Evolutionary conservation across 2,888 invertebrate genomes (phyloP).

Genomic region (Smittia sp.): DNA sequence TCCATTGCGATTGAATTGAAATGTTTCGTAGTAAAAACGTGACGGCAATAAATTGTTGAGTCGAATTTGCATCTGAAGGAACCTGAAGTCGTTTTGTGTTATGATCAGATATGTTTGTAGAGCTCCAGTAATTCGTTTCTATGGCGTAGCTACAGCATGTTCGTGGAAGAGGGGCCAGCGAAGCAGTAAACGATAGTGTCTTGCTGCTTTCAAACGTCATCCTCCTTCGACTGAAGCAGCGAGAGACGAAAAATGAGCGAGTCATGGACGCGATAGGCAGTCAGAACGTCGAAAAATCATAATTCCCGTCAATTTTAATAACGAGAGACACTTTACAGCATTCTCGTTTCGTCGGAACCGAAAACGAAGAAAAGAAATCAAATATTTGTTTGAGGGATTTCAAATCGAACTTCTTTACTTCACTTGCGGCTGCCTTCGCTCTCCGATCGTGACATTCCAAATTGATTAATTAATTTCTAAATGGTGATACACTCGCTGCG

Average conservation of each 20-base stretch:
- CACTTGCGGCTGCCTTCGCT: slow-evolving; percentile 13
- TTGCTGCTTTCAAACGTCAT: slow-evolving; percentile 35
- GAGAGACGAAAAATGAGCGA: slow-evolving; percentile 4
- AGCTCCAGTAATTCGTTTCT: not conserved
- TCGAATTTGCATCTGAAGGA: not conserved
- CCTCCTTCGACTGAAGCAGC: not conserved
- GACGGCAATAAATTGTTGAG: not conserved
- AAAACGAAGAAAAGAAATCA: slow-evolving; percentile 22
- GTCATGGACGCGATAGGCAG: slow-evolving; percentile 39
- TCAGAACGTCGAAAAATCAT: slow-evolving; percentile 41
- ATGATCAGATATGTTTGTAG: slow-evolving; percentile 13
- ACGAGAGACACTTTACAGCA: slow-evolving; percentile 39
- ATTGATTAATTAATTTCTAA: slow-evolving; percentile 40
- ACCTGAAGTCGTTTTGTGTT: not conserved
- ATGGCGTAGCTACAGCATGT: not conserved
- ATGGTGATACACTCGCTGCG: slow-evolving; percentile 29
- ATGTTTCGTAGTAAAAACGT: slow-evolving; percentile 10
- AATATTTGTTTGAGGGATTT: slow-evolving; percentile 36
- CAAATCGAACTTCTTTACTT: slow-evolving; percentile 36
- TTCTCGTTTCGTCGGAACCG: slow-evolving; percentile 21
- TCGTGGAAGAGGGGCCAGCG: not conserved
- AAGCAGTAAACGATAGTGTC: slow-evolving; percentile 31
- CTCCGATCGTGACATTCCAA: slow-evolving; percentile 38
- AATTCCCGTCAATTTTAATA: slow-evolving; percentile 40
- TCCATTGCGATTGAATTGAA: not conserved